Percentiles rank a stretch among this genome's conserved stretches.
These are phyloP conservation scores for Danaus chrysippus DNA, from an alignment of 2,888 invertebrate genomes.

Conservation along the genomic window DNA sequence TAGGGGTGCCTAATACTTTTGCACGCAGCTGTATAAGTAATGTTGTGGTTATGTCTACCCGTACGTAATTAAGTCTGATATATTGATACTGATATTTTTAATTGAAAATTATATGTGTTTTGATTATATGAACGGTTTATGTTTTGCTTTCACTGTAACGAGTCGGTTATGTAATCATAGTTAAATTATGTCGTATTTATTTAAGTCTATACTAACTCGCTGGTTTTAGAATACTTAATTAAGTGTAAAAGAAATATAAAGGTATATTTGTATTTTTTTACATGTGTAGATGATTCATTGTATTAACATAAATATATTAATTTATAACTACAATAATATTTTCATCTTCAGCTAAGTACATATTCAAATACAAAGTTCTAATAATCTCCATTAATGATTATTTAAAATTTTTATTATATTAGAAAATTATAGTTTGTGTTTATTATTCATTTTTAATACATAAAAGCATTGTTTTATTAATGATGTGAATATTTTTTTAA, in stretches of 20 bases:
- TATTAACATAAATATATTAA: slow-evolving; percentile 6
- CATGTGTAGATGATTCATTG: slow-evolving; percentile 23
- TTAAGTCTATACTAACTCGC: slow-evolving; percentile 13
- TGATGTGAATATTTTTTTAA: not conserved
- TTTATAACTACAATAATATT: not conserved
- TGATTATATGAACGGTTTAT: slow-evolving; percentile 7
- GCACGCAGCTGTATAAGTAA: slow-evolving; percentile 53
- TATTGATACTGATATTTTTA: slow-evolving; percentile 54
- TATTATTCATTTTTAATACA: not conserved
- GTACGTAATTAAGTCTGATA: slow-evolving; percentile 46
- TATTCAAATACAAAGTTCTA: not conserved
- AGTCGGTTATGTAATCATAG: slow-evolving; percentile 15
- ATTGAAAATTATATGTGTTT: slow-evolving; percentile 21
- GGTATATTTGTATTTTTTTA: slow-evolving; percentile 30
- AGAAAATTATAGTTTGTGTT: not conserved
- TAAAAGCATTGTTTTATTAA: not conserved
- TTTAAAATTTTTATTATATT: not conserved
- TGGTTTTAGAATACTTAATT: slow-evolving; percentile 19
- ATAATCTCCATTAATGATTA: too few species aligned
- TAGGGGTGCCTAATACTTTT: too few species aligned
- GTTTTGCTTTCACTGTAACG: slow-evolving; percentile 14
- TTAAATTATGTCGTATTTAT: slow-evolving; percentile 12
- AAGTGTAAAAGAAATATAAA: slow-evolving; percentile 23
- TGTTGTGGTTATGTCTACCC: slow-evolving; percentile 49
- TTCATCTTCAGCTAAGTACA: not conserved